A percentile compares a stretch with the other conserved stretches of the same genome.
Conservation (phyloP, 2,888 invertebrate genomes). For the Troglohyphantes excavatus region DNA sequence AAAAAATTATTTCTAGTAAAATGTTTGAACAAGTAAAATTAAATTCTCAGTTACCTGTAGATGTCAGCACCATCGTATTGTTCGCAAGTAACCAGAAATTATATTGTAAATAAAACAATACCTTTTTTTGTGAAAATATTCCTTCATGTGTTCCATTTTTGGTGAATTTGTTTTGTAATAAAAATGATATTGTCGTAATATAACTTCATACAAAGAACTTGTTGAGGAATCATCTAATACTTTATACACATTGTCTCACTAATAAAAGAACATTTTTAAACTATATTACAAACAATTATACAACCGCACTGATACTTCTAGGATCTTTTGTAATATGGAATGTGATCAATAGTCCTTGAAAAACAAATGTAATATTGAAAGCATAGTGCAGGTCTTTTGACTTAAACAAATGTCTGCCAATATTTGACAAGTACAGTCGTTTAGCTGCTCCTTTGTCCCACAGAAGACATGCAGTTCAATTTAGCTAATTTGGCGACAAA, state of each 20-base stretch:
- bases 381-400: conserved; percentile 32
- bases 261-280: conserved; percentile 55
- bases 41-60: neutral
- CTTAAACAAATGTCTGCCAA: conserved; percentile 31
- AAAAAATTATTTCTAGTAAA: too few species aligned
- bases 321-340: conserved; percentile 18
- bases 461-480: conserved; percentile 6
- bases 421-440: conserved; percentile 6
- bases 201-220: conserved; percentile 19
- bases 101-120: neutral
- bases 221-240: conserved; percentile 45
- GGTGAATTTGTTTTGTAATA: conserved; percentile 1
- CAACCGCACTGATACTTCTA: conserved; percentile 43
- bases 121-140: neutral
- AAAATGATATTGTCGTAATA: neutral
- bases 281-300: conserved; percentile 60
- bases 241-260: conserved; percentile 57
- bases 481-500: conserved; percentile 49
- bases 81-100: neutral
- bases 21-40: neutral
- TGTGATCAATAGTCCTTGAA: neutral
- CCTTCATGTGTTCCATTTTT: neutral
- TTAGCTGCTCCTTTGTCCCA: neutral
- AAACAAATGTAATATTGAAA: conserved; percentile 34
- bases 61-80: neutral